These are phyloP conservation scores for Epizoanthus fatuus DNA, from an alignment of 92 coral and sea anemone genomes.

Conservation along the genomic window DNA sequence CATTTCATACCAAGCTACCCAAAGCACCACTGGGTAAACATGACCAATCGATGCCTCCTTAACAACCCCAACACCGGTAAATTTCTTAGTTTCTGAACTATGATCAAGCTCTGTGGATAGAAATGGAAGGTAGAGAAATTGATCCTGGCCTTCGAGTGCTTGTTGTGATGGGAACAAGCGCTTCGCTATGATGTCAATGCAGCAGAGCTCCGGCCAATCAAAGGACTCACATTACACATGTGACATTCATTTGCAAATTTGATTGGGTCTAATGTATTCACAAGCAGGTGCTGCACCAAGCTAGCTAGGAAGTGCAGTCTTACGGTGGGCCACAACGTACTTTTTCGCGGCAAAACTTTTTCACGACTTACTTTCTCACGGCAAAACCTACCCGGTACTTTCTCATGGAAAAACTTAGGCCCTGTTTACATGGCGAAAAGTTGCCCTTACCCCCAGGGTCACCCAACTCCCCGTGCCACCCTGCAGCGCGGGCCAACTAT, in stretches of 20 bases:
- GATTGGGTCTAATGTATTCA: constrained; percentile 53
- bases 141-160: constrained; percentile 53
- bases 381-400: too few relatives aligned
- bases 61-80: constrained; percentile 35
- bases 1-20: constrained; percentile 30
- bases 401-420: too few relatives aligned
- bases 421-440: too few relatives aligned
- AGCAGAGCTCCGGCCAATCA: constrained; percentile 55
- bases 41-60: constrained; percentile 18
- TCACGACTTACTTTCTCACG: too few relatives aligned
- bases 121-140: constrained; percentile 32
- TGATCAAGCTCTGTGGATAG: constrained; percentile 11
- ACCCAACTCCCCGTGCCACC: too few relatives aligned
- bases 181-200: constrained; percentile 73
- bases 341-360: too few relatives aligned
- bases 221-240: constrained; percentile 1
- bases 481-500: too few relatives aligned
- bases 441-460: too few relatives aligned
- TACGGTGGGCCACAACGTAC: too few relatives aligned
- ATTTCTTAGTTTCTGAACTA: constrained; percentile 34
- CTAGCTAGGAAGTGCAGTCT: too few relatives aligned
- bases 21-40: constrained; percentile 39
- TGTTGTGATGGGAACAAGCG: constrained; percentile 80
- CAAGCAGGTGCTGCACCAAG: constrained; percentile 29
- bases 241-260: constrained; percentile 38